Evolutionary conservation across 2,113 vertebrate genomes (phyloP), one percentile per base, ranked within the genome.

Genomic region (Seriola aureovittata): DNA sequence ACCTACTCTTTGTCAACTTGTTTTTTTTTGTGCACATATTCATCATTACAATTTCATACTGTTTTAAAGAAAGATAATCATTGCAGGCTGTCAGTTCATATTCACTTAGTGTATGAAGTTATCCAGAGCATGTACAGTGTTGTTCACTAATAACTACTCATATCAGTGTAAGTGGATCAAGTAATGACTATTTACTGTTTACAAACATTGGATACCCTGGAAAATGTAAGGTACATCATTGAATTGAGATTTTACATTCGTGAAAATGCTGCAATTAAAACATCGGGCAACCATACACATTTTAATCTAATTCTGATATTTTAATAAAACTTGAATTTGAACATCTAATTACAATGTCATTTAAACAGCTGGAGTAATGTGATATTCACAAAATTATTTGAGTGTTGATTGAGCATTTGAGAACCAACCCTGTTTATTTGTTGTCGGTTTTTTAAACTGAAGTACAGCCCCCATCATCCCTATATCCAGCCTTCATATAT

Each of bases 301-400:
- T 23, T 78, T 64, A 29, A 62, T 72, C 16, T 50, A 54, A 69
- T 65, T 74, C 16, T 40, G 12, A 29, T 29, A 17, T 63, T 44
- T 34, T 36, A 64, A 57, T 72, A 32, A 81, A 67, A 5, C 66
- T 46, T 72, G 42, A 48, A 34, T 73, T 64, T 54, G 14, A 58
- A 38, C 1, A 4, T 69, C 42, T 77, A 70, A 79, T 74, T 69
- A 8, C 63, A 75, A 63, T 17, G 14, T 36, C 55, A 81, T 81
- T 38, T 55, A 57, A 69, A 52, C 46, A 71, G 40, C 57, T 64
- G 40, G 59, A 44, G 64, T 64, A 29, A 75, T 66, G 46, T 50
- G 25, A 70, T 66, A 75, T 77, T 23, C 36, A 8, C 32, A 40
- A 6, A 34, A 63, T 64, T n/a, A 66, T 82, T 25, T 74, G 29